Evolutionary conservation across 2,888 invertebrate genomes (phyloP).

Genomic region (Cancer borealis): DNA sequence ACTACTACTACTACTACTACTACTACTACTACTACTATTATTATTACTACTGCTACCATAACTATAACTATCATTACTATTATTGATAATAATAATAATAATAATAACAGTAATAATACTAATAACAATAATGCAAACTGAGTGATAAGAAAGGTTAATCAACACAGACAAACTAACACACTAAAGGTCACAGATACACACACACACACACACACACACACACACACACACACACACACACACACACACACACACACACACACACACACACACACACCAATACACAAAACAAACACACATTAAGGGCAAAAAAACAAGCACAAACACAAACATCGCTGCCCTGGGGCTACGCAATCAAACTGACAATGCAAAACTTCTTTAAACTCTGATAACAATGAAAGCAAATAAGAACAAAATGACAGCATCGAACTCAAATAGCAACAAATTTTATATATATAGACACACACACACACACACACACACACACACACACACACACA

Average conservation of each 20-base stretch:
- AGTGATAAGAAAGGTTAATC: too few species aligned
- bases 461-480: slow-evolving; percentile 1
- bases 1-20: slow-evolving; percentile 47
- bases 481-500: background rate
- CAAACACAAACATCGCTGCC: background rate
- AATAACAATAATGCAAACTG: background rate
- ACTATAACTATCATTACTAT: background rate
- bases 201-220: slow-evolving; percentile 32
- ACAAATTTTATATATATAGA: background rate
- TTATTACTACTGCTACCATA: background rate
- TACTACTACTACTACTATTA: slow-evolving; percentile 26
- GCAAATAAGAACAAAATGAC: background rate
- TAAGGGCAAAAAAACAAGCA: background rate
- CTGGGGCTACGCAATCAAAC: background rate
- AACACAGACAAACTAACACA: too few species aligned
- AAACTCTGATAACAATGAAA: background rate
- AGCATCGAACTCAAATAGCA: background rate
- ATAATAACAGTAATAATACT: background rate
- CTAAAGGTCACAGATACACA: background rate
- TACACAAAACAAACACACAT: background rate
- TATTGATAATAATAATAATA: background rate
- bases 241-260: background rate
- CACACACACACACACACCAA: background rate
- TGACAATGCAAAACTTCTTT: background rate
- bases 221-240: slow-evolving; percentile 25